Conservation (phyloP, 2,888 invertebrate species). For the Calameuta pallipes region DNA sequence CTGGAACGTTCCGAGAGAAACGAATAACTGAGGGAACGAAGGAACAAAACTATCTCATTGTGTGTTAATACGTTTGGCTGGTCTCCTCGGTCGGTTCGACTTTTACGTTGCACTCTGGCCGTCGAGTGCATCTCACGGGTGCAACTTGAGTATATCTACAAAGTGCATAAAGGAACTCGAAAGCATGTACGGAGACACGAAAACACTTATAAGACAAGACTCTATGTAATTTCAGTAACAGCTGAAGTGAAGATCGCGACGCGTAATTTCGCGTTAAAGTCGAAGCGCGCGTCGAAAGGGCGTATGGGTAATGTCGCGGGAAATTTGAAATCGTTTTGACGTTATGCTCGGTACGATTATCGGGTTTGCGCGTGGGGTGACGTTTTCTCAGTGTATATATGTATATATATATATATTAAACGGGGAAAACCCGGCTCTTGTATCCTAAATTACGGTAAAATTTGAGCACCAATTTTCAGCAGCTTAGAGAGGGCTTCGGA, state of each 20-base stretch:
- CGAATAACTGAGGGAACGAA: constrained; percentile 47
- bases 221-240: background rate
- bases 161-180: background rate
- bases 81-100: constrained; percentile 38
- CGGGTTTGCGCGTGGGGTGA: background rate
- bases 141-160: background rate
- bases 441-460: constrained; percentile 59
- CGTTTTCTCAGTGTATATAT: constrained; percentile 20
- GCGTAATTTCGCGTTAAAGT: background rate
- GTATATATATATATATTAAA: constrained; percentile 20
- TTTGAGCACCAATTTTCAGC: constrained; percentile 62
- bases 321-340: background rate
- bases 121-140: background rate
- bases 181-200: background rate
- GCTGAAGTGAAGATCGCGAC: background rate
- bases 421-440: constrained; percentile 8
- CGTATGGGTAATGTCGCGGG: background rate
- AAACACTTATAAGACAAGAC: background rate
- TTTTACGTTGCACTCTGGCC: constrained; percentile 31
- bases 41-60: constrained; percentile 67
- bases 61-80: constrained; percentile 63
- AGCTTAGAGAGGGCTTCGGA: constrained; percentile 54
- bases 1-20: constrained; percentile 24
- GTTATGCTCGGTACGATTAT: background rate
- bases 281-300: background rate